A percentile compares a stretch with the other conserved stretches of the same genome.
These are phyloP conservation scores for Amphipyra berbera DNA, from an alignment of 2,888 invertebrate species.

Conservation along the genomic window DNA sequence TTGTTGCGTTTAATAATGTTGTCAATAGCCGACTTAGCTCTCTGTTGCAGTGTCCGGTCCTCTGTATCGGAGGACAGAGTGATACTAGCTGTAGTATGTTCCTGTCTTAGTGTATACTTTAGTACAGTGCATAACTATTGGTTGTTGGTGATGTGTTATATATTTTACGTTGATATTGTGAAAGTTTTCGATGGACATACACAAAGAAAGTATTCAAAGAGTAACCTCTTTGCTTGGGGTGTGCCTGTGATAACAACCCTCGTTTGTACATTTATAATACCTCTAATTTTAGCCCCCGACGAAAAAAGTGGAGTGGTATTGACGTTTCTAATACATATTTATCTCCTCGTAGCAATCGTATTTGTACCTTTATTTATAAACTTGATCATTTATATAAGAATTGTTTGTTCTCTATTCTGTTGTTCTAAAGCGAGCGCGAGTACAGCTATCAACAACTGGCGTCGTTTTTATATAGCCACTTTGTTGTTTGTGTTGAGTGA, in stretches of 20 bases:
- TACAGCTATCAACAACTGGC: not conserved
- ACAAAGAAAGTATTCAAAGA: constrained; percentile 30
- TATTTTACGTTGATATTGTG: constrained; percentile 37
- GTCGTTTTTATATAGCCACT: constrained; percentile 17
- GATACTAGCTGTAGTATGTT: no score
- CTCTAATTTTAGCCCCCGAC: no score
- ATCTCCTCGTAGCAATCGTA: no score
- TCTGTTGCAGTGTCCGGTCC: no score
- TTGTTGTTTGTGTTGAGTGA: constrained; percentile 1
- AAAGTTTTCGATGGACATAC: constrained; percentile 24
- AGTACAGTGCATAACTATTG: constrained; percentile 22
- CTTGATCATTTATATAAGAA: constrained; percentile 21
- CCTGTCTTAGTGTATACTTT: not conserved
- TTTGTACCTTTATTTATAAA: constrained; percentile 37
- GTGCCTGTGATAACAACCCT: constrained; percentile 1
- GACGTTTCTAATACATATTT: no score
- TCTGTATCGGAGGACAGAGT: no score
- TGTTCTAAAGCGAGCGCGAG: not conserved
- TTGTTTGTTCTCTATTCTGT: constrained; percentile 29
- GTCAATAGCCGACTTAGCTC: no score
- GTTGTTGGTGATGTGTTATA: constrained; percentile 29
- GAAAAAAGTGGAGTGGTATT: no score
- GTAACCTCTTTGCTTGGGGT: constrained; percentile 35
- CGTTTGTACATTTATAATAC: not conserved
- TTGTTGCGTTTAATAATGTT: no score